phyloP scores from a whole-genome alignment of 1,140 invertebrate genomes.

The Calephelis nemesis region DNA sequence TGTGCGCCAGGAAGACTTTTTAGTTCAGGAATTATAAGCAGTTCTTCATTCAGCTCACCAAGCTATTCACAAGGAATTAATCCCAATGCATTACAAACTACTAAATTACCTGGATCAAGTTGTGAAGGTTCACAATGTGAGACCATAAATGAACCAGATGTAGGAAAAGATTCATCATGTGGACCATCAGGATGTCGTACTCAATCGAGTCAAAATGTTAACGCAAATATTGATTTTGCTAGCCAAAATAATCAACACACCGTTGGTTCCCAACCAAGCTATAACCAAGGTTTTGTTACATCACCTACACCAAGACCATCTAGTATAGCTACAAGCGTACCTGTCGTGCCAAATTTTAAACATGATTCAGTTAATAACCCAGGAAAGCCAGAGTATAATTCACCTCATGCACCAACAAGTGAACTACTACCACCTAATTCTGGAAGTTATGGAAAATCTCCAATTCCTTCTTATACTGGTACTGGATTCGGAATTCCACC shows the following conservation, averaged over 20 bases:
- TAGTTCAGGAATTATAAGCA: neutral
- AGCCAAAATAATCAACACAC: neutral
- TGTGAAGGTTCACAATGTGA: constrained; percentile 34
- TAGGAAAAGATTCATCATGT: constrained; percentile 15
- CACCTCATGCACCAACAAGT: constrained; percentile 5
- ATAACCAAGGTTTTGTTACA: neutral
- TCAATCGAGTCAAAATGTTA: neutral
- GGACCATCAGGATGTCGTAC: constrained; percentile 11
- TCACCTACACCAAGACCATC: neutral
- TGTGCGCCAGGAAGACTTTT: constrained; percentile 18
- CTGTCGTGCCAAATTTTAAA: neutral
- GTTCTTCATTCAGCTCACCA: constrained; percentile 23
- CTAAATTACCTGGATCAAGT: constrained; percentile 14
- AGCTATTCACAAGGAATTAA: neutral
- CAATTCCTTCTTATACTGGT: constrained; percentile 12
- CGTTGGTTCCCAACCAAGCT: neutral
- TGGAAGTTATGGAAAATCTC: constrained; percentile 39
- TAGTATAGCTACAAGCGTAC: no score
- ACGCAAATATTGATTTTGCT: neutral
- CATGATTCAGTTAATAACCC: neutral
- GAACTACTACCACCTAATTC: constrained; percentile 27
- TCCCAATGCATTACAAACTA: constrained; percentile 12
- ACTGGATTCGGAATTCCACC: constrained; percentile 28
- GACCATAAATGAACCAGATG: constrained; percentile 21
- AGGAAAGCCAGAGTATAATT: neutral